These are phyloP conservation scores for Fragum whitleyi DNA, from an alignment of 2,888 invertebrate species.

Conservation along the genomic window DNA sequence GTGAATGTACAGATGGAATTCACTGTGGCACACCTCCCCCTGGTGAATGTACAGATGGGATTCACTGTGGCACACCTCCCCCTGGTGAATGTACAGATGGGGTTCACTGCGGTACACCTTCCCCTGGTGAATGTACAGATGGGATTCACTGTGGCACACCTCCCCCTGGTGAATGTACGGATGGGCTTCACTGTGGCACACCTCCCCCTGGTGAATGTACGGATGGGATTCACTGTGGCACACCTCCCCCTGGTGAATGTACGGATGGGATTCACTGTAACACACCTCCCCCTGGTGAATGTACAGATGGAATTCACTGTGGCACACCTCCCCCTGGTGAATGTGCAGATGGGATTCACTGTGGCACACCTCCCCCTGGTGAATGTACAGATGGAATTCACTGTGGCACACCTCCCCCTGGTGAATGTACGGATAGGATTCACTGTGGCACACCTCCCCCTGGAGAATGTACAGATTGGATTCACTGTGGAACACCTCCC, in stretches of 20 bases:
- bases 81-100: conserved; percentile 51
- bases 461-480: conserved; percentile 56
- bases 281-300: conserved; percentile 47
- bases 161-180: conserved; percentile 52
- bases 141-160: conserved; percentile 71
- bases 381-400: conserved; percentile 67
- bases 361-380: conserved; percentile 61
- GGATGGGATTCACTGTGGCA: conserved; percentile 69
- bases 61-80: conserved; percentile 68
- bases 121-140: conserved; percentile 52
- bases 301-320: conserved; percentile 68
- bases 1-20: conserved; percentile 49
- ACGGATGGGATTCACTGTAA: conserved; percentile 62
- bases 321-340: conserved; percentile 49
- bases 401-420: conserved; percentile 60
- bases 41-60: conserved; percentile 57
- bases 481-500: conserved; percentile 66
- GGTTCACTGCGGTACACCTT: conserved; percentile 56
- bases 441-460: conserved; percentile 68
- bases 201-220: conserved; percentile 59
- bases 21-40: conserved; percentile 49
- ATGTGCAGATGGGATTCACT: conserved; percentile 60
- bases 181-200: conserved; percentile 64
- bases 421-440: conserved; percentile 64
- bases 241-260: conserved; percentile 43